Conservation (phyloP, 1,140 invertebrate genomes). For the Bombus superbus region DNA sequence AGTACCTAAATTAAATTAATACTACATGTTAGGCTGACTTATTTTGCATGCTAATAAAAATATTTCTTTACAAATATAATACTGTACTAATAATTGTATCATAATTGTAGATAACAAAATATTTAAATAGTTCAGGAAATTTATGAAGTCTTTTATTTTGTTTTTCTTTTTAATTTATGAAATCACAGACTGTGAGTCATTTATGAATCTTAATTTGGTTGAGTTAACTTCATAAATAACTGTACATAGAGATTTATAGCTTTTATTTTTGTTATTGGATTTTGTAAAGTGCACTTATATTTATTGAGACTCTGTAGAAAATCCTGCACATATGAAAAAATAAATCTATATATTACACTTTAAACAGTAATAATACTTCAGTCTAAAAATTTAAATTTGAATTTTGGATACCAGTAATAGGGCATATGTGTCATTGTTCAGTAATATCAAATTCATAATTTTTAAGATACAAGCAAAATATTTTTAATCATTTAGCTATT, state of each 20-base stretch:
- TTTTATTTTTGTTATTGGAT: background rate
- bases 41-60: slow-evolving; percentile 21
- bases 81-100: slow-evolving; percentile 18
- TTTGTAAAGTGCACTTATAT: background rate
- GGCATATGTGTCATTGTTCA: background rate
- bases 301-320: background rate
- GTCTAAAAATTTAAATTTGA: background rate
- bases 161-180: background rate
- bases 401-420: background rate
- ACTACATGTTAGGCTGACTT: slow-evolving; percentile 17
- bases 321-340: slow-evolving; percentile 4
- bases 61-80: slow-evolving; percentile 38
- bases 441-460: background rate
- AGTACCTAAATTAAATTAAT: slow-evolving; percentile 6
- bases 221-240: background rate
- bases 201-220: slow-evolving; percentile 2
- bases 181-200: slow-evolving; percentile 25
- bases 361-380: slow-evolving; percentile 2
- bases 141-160: background rate
- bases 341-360: background rate
- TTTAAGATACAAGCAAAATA: background rate
- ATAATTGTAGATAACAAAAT: slow-evolving; percentile 14
- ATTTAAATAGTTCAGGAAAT: slow-evolving; percentile 19
- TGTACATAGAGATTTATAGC: background rate
- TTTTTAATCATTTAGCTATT: background rate